A percentile compares a stretch with the other conserved stretches of the same genome.
Evolutionary conservation across 2,888 invertebrate genomes (phyloP).

Genomic region (Acrocera orbiculus): DNA sequence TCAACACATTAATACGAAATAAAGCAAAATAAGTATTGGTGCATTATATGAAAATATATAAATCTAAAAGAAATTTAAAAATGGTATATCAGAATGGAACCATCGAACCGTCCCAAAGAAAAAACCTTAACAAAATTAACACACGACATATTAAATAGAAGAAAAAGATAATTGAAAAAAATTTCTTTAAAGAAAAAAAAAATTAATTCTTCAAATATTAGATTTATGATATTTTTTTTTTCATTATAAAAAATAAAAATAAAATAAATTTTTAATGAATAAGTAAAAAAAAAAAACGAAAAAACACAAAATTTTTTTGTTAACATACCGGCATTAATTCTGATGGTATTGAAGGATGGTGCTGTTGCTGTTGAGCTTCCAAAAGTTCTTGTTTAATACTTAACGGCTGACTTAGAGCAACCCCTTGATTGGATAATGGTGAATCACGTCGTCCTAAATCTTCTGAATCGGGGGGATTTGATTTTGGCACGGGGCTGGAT

Average conservation of each 20-base stretch:
- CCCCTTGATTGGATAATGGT: constrained; percentile 26
- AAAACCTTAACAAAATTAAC: constrained; percentile 32
- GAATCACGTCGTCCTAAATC: constrained; percentile 30
- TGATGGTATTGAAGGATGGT: constrained; percentile 27
- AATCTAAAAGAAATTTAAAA: constrained; percentile 12
- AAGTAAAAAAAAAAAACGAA: neutral
- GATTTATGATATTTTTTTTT: neutral
- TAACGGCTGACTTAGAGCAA: constrained; percentile 29
- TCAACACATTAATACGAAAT: too few relatives aligned
- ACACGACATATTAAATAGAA: neutral
- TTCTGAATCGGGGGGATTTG: constrained; percentile 38
- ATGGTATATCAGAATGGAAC: constrained; percentile 22
- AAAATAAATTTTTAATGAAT: neutral
- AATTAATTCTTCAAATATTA: too few relatives aligned
- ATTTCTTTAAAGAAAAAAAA: neutral
- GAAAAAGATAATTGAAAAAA: constrained; percentile 1
- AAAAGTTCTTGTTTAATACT: constrained; percentile 33
- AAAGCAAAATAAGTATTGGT: too few relatives aligned
- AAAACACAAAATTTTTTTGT: constrained; percentile 2
- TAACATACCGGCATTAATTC: constrained; percentile 32
- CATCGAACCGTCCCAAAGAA: constrained; percentile 34
- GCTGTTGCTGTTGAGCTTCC: constrained; percentile 29
- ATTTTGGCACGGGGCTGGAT: constrained; percentile 47
- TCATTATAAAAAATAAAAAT: neutral
- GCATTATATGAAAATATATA: constrained; percentile 11